phyloP scores from a whole-genome alignment of 2,797 vertebrate genomes.

The Taeniopygia guttata region DNA sequence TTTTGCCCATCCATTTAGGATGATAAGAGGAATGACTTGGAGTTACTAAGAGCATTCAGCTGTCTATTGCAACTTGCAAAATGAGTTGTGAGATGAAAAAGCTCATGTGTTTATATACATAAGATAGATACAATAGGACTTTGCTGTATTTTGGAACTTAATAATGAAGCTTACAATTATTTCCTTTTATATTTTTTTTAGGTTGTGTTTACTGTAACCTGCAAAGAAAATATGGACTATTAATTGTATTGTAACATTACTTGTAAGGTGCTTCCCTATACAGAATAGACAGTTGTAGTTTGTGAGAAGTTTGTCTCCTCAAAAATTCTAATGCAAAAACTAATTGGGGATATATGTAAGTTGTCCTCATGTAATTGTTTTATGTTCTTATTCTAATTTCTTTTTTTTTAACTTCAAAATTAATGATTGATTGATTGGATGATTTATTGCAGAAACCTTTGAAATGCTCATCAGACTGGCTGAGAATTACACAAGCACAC shows the following conservation, averaged over 20 bases:
- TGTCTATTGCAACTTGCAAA: not conserved
- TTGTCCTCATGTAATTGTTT: not conserved
- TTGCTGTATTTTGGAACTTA: not conserved
- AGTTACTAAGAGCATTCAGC: not conserved
- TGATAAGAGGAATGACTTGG: not conserved
- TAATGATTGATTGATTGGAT: not conserved
- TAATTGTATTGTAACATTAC: not conserved
- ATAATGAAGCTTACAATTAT: not conserved
- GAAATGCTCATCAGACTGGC: slow-evolving; percentile 83
- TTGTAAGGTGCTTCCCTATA: not conserved
- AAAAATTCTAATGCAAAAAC: not conserved
- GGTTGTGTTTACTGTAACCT: not conserved
- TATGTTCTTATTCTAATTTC: not conserved
- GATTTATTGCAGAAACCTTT: slow-evolving; percentile 79
- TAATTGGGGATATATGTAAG: not conserved
- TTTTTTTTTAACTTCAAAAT: not conserved
- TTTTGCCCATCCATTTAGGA: not conserved
- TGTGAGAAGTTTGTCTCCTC: not conserved
- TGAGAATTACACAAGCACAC: slow-evolving; percentile 80
- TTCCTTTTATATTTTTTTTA: not conserved
- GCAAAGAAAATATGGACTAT: not conserved
- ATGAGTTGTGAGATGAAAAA: not conserved
- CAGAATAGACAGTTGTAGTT: not conserved
- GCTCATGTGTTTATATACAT: not conserved
- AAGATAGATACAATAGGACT: not conserved